Evolutionary conservation across 2,113 vertebrate genomes (phyloP).

Genomic region (Syngnathus typhle): DNA sequence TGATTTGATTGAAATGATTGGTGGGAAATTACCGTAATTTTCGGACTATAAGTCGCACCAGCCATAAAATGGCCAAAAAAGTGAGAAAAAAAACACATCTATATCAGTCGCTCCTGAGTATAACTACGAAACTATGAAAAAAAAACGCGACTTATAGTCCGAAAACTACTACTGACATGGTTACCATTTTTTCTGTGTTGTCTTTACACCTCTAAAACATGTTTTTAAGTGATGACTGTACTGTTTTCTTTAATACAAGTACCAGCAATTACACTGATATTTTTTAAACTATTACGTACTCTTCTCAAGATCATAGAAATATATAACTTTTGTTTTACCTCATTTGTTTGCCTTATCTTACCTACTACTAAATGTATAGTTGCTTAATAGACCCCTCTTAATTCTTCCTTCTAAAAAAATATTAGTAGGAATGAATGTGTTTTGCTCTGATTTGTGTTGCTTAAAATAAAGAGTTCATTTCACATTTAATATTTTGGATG

Average conservation of each 20-base stretch:
- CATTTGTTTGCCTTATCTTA: neutral
- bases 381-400: slow-evolving; percentile 20
- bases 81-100: no score
- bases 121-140: no score
- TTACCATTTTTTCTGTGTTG: slow-evolving; percentile 10
- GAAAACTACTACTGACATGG: slow-evolving; percentile 13
- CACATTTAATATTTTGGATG: neutral
- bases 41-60: no score
- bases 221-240: neutral
- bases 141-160: no score
- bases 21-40: slow-evolving; percentile 12
- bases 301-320: neutral
- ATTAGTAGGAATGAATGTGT: neutral
- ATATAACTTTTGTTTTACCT: neutral
- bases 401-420: slow-evolving; percentile 4
- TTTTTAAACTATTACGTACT: neutral
- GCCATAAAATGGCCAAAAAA: no score
- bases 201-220: slow-evolving; percentile 5
- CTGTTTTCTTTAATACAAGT: neutral
- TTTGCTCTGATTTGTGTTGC: slow-evolving; percentile 6
- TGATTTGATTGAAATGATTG: neutral
- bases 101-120: no score
- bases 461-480: neutral
- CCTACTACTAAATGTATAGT: neutral
- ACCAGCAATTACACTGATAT: neutral